phyloP scores from a whole-genome alignment of 2,113 vertebrate species.

The Cairina moschata region DNA sequence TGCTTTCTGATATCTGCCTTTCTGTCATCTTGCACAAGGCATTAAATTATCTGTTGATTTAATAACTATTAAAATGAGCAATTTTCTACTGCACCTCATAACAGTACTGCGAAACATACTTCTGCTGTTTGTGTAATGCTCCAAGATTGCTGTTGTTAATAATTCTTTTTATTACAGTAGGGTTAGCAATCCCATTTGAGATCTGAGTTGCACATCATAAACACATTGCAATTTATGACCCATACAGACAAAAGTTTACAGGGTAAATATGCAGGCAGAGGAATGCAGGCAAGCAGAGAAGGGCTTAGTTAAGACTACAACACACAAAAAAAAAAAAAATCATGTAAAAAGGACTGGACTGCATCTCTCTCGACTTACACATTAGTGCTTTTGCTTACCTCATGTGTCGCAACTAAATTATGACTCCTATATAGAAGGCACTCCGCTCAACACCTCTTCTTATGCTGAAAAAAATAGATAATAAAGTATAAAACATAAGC shows the following conservation, averaged over 20 bases:
- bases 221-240: background rate
- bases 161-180: background rate
- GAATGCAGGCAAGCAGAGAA: background rate
- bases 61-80: background rate
- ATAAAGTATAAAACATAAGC: background rate
- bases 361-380: background rate
- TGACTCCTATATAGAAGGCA: background rate
- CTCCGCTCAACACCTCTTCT: background rate
- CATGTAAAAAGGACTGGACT: background rate
- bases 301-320: background rate
- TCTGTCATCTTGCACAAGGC: background rate
- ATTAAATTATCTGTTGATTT: background rate
- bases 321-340: background rate
- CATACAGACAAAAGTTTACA: background rate
- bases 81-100: background rate
- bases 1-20: background rate
- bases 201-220: background rate
- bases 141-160: background rate
- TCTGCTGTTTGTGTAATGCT: background rate
- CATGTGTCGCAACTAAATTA: background rate
- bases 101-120: background rate
- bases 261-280: background rate
- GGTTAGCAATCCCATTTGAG: background rate
- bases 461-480: background rate
- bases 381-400: background rate